These are phyloP conservation scores for Phaetusa simplex DNA, from an alignment of 2,113 vertebrate genomes.

Conservation along the genomic window DNA sequence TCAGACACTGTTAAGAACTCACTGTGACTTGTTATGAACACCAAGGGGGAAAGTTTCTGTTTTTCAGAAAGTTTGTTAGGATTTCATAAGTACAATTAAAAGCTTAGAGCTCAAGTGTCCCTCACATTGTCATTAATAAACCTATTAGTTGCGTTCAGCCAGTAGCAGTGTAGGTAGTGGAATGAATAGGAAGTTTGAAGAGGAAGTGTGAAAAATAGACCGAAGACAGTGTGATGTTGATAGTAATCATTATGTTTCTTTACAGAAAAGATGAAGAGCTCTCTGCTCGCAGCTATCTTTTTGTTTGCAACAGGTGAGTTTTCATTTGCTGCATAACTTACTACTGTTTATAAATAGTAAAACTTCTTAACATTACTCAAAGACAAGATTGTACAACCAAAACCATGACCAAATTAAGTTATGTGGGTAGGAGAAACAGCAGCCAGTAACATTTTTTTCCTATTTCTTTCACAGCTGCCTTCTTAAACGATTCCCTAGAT, in stretches of 20 bases:
- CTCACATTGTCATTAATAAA: not conserved
- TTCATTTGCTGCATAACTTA: not conserved
- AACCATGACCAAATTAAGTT: fast-evolving
- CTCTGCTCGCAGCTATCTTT: constrained; percentile 24
- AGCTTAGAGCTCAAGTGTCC: not conserved
- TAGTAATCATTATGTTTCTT: constrained; percentile 20
- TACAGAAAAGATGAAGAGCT: constrained; percentile 38
- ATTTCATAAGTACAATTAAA: not conserved
- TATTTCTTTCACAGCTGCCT: fast-evolving
- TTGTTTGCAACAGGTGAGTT: constrained; percentile 44
- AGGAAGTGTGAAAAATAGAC: constrained; percentile 30
- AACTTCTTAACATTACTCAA: not conserved
- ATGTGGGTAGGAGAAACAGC: not conserved
- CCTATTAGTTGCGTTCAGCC: not conserved
- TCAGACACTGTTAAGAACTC: not conserved
- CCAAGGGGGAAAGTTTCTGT: not conserved
- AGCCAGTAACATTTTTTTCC: not conserved
- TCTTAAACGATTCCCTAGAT: not conserved
- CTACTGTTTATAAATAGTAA: not conserved
- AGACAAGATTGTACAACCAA: fast-evolving
- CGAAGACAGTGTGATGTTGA: not conserved
- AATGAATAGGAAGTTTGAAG: constrained; percentile 25
- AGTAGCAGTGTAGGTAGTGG: not conserved
- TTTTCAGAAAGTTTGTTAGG: not conserved
- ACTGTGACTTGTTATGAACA: not conserved